Evolutionary conservation across 2,113 vertebrate species (phyloP).

Genomic region (Mola mola): DNA sequence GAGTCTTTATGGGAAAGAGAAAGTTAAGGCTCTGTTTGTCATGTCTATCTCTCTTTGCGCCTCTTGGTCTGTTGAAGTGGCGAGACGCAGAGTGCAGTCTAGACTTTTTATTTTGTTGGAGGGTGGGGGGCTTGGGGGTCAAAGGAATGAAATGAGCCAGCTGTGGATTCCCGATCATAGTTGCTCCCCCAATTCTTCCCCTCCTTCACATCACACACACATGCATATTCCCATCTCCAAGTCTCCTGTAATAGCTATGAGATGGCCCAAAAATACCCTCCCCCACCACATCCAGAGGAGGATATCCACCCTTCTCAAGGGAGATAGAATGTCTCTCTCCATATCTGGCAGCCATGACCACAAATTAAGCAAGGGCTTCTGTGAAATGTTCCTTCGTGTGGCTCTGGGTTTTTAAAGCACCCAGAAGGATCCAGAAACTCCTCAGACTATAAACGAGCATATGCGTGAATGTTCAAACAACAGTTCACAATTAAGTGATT

Average conservation of each 20-base stretch:
- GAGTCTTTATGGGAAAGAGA: conserved; percentile 59
- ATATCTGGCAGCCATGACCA: conserved; percentile 78
- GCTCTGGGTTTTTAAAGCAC: conserved; percentile 47
- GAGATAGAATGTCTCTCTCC: conserved; percentile 77
- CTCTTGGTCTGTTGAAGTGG: conserved; percentile 51
- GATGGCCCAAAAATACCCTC: conserved; percentile 70
- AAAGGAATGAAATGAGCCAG: conserved; percentile 81
- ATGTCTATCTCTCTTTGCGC: conserved; percentile 45
- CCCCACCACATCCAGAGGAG: conserved; percentile 49
- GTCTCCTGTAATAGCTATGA: conserved; percentile 75
- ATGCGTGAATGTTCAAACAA: conserved; percentile 49
- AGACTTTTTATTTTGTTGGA: conserved; percentile 75
- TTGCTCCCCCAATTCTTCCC: conserved; percentile 49
- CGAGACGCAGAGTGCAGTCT: conserved; percentile 58
- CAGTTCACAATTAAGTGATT: conserved; percentile 60
- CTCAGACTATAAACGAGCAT: conserved; percentile 31
- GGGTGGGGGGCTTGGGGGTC: conserved; percentile 43
- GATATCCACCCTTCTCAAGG: conserved; percentile 59
- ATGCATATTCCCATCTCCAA: conserved; percentile 49
- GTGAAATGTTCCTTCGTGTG: conserved; percentile 68
- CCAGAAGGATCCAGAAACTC: conserved; percentile 51
- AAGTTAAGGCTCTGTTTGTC: conserved; percentile 64
- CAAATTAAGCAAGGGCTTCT: conserved; percentile 68
- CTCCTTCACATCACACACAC: conserved; percentile 48
- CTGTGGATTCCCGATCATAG: conserved; percentile 76